Evolutionary conservation across 2,113 vertebrate genomes (phyloP), one percentile per base, ranked within the genome.

Genomic region (Tautogolabrus adspersus): DNA sequence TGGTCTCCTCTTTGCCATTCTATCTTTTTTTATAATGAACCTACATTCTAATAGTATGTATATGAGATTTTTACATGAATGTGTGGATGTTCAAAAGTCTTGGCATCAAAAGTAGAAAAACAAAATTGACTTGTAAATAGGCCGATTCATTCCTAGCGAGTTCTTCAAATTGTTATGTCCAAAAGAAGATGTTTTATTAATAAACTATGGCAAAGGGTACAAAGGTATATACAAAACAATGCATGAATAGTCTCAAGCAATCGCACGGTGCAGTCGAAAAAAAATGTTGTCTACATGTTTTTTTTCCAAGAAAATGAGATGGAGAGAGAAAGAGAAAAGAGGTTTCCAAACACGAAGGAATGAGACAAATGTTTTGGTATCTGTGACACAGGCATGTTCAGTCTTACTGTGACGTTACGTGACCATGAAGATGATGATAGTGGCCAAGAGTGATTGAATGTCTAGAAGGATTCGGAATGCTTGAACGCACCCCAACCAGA

Each of bases 241-340:
- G 95, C 95, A 95, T 95, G 95, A 95, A 93, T 93, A 93, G 93
- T 94, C 90, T 94, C 89, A 91, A 93, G 92, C 92, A 94, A 93
- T 93, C 91, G 94, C 95, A 95, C 95, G 94, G 91, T 94, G 91
- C 89, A 93, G 91, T 94, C 78, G 82, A 84, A 37, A 82, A 84
- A 88, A 76, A 79, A 82, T 82, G 89, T 93, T 79, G 90, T 93
- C 88, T 94, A 89, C 90, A 81, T 94, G 93, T 93, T 94, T 52
- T 94, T 92, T 87, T 89, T 34, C 26, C 79, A 71, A 80, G 88
- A 86, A 82, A 70, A 80, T 68, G 84, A 89, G 85, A 86, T 34
- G 1, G 81, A 75, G 67, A 85, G 83, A 63, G 72, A 70, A 44
- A 62, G 72, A 77, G 68, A 81, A 51, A 69, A 77, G 76, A 79